A percentile compares a stretch with the other conserved stretches of the same genome.
Conservation (phyloP, 2,113 vertebrate species). For the Polyodon spathula region DNA sequence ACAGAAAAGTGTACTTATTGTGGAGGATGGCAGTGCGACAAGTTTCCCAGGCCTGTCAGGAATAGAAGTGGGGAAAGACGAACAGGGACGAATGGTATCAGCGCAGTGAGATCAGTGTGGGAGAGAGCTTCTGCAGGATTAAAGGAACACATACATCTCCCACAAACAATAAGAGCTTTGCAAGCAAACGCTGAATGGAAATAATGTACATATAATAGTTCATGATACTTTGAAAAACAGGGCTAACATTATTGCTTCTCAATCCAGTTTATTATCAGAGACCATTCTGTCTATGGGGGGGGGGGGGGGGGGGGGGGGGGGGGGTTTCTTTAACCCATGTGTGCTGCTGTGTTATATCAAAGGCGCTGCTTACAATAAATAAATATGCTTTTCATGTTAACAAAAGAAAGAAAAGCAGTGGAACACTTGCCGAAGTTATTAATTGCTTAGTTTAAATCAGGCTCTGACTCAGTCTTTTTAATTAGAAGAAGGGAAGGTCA, state of each 20-base stretch:
- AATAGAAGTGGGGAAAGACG: constrained; percentile 32
- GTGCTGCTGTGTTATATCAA: too few relatives aligned
- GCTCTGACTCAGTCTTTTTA: too few relatives aligned
- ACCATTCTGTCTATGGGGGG: too few relatives aligned
- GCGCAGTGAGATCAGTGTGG: constrained; percentile 21
- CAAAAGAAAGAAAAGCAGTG: too few relatives aligned
- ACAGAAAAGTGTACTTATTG: constrained; percentile 44
- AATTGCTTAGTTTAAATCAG: too few relatives aligned
- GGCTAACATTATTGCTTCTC: constrained; percentile 28
- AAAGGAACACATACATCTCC: constrained; percentile 40
- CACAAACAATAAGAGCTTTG: constrained; percentile 21
- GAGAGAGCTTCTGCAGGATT: constrained; percentile 28
- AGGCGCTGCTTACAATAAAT: too few relatives aligned
- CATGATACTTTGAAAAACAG: constrained; percentile 40
- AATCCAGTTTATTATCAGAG: constrained; percentile 25
- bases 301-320: too few relatives aligned
- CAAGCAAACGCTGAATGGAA: constrained; percentile 43
- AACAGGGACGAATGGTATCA: constrained; percentile 20
- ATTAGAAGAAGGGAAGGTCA: too few relatives aligned
- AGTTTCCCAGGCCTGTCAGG: constrained; percentile 58
- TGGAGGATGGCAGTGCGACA: constrained; percentile 37
- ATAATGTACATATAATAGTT: constrained; percentile 34
- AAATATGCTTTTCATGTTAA: too few relatives aligned
- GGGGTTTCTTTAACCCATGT: too few relatives aligned
- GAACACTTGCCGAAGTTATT: too few relatives aligned